Percentiles rank a stretch among this genome's conserved stretches.
Evolutionary conservation across 2,888 invertebrate species (phyloP).

Genomic region (Erebia epiphron): DNA sequence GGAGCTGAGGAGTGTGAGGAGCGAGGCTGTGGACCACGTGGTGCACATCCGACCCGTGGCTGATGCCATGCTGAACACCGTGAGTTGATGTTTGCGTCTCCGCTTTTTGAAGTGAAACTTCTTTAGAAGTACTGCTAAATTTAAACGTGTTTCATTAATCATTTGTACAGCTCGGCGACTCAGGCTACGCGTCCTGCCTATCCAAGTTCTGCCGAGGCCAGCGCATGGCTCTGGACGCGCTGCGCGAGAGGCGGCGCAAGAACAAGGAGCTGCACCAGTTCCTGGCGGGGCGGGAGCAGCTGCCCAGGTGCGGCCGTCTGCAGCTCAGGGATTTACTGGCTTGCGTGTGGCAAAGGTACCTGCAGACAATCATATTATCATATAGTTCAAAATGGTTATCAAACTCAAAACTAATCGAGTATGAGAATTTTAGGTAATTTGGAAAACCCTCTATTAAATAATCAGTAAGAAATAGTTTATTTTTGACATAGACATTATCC

Average conservation of each 20-base stretch:
- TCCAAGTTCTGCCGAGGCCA: constrained; percentile 94
- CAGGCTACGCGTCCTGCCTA: constrained; percentile 87
- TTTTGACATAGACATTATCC: too few species aligned
- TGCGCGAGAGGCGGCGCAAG: constrained; percentile 90
- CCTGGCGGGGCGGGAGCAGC: constrained; percentile 89
- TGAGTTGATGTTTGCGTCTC: constrained; percentile 45
- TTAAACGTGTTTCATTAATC: neutral
- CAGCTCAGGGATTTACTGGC: constrained; percentile 90
- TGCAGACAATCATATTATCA: neutral
- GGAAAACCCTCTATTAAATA: too few species aligned
- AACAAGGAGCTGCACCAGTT: constrained; percentile 90
- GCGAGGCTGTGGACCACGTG: constrained; percentile 50
- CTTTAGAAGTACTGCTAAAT: too few species aligned
- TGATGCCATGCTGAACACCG: constrained; percentile 69
- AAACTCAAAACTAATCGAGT: too few species aligned
- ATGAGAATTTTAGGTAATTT: too few species aligned
- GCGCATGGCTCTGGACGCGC: constrained; percentile 91
- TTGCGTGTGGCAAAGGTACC: constrained; percentile 78
- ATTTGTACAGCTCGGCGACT: constrained; percentile 86
- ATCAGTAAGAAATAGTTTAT: too few species aligned
- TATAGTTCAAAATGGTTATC: too few species aligned
- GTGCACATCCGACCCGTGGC: constrained; percentile 67
- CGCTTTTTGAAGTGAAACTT: too few species aligned
- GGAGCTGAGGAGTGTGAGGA: constrained; percentile 57
- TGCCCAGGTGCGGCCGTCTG: constrained; percentile 90